phyloP scores from a whole-genome alignment of 2,888 invertebrate genomes.

The Drosophila greeni region DNA sequence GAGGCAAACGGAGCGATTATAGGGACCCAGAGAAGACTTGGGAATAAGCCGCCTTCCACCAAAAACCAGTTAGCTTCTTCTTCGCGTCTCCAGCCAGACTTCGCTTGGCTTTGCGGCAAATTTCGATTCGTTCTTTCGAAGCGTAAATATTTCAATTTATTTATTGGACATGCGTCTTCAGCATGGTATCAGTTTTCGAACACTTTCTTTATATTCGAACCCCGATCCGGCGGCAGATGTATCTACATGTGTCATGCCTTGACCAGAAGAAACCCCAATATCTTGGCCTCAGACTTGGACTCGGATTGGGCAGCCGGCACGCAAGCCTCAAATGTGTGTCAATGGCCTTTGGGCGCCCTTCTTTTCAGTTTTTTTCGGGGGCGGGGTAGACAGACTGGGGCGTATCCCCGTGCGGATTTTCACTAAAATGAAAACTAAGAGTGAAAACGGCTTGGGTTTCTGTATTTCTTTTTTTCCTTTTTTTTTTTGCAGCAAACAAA shows the following conservation, averaged over 20 bases:
- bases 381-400: constrained; percentile 45
- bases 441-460: constrained; percentile 63
- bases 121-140: constrained; percentile 57
- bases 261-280: constrained; percentile 50
- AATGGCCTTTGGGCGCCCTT: constrained; percentile 60
- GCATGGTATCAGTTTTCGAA: constrained; percentile 37
- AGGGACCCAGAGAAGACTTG: constrained; percentile 55
- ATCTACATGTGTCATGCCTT: constrained; percentile 63
- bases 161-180: constrained; percentile 66
- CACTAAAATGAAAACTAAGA: constrained; percentile 67
- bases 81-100: constrained; percentile 1
- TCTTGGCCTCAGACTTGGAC: constrained; percentile 27
- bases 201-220: constrained; percentile 56
- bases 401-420: constrained; percentile 57
- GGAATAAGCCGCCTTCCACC: constrained; percentile 12
- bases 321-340: constrained; percentile 63
- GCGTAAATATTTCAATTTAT: constrained; percentile 72
- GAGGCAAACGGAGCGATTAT: constrained; percentile 61
- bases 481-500: constrained; percentile 47
- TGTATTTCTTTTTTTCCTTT: constrained; percentile 27
- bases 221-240: constrained; percentile 23
- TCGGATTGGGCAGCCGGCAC: constrained; percentile 37
- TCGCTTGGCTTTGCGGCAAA: constrained; percentile 25
- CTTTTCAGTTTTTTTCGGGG: constrained; percentile 18
- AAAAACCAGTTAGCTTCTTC: constrained; percentile 28